Base-by-base conservation (phyloP, 2,113 vertebrate genomes). In the Myotis brandtii region DNA sequence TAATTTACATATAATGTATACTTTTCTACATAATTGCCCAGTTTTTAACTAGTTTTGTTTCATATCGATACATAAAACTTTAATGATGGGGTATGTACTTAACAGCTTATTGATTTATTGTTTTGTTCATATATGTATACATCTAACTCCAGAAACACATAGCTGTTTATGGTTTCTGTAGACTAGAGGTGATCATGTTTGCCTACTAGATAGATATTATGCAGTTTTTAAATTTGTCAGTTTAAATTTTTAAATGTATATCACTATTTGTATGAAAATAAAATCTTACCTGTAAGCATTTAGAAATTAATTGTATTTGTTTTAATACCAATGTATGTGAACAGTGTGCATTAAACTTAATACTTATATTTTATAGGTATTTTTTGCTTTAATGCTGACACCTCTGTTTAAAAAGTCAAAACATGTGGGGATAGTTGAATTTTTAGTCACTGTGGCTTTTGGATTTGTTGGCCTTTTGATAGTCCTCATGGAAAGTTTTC, bases 341-440 rank as follows among this genome's bases (percentile, higher is more conserved):
- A 76, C 13, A 56, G 12, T 83, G 64, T n/a, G 0, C 46, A 75
- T 2, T 79, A 21, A 86, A 48, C 14, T 50, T 95, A 67, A 20
- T 13, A 27, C 96, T 93, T 97, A 25, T 91, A 48, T 93, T 69
- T 85, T 95, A 2, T 96, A 99, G 99, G 99, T 99, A 89, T 99
- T 99, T 96, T 99, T 99, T 98, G 99, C 99, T 40, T 99, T 99
- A 97, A 99, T 99, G 99, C 97, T 99, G 98, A 99, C 99, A 0
- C 99, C 99, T 21, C 97, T 99, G 17, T 99, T 99, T 93, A 99
- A 99, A 98, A 99, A 99, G 97, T 99, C 99, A 0, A 99, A 99
- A 97, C 99, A 99, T 6, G 99, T 99, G 93, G 99, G 99, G 93
- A 99, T 99, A 0, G 99, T 99, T 98, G 99, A 99, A 95, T 99